Evolutionary conservation across 1,140 invertebrate species (phyloP).

Genomic region (Globodera rostochiensis): DNA sequence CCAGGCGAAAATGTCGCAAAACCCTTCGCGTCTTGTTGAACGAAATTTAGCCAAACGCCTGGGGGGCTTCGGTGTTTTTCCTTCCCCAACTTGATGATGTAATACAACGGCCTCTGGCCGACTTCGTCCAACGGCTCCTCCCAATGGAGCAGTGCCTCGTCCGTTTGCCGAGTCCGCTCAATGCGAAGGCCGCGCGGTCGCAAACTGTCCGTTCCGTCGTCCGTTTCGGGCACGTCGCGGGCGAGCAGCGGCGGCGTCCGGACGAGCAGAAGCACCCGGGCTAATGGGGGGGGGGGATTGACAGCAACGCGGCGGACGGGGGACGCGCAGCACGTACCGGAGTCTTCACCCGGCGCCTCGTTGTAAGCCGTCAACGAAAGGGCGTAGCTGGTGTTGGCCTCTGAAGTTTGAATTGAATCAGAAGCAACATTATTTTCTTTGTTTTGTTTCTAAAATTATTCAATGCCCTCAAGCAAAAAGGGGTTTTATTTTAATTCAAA

Average conservation of each 20-base stretch:
- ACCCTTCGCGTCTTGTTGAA: too few species aligned
- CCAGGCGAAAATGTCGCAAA: too few species aligned
- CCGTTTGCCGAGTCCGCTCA: conserved; percentile 16
- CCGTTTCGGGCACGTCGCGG: not conserved
- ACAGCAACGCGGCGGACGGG: not conserved
- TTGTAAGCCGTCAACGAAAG: conserved; percentile 55
- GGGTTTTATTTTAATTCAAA: not conserved
- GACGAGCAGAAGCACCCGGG: conserved; percentile 8
- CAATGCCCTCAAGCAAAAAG: too few species aligned
- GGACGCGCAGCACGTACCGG: not conserved
- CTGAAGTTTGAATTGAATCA: conserved; percentile 35
- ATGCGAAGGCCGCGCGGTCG: conserved; percentile 1
- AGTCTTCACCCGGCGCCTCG: conserved; percentile 52
- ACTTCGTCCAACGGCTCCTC: conserved; percentile 12
- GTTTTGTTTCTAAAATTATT: not conserved
- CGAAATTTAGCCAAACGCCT: not conserved
- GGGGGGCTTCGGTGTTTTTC: not conserved
- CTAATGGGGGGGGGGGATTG: not conserved
- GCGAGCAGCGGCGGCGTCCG: conserved; percentile 7
- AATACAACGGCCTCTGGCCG: not conserved
- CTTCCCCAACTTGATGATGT: conserved; percentile 14
- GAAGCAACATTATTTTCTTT: conserved; percentile 7
- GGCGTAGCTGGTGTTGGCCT: conserved; percentile 51
- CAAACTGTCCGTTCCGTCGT: not conserved
- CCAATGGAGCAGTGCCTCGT: conserved; percentile 18